Conservation (phyloP, 2,888 invertebrate genomes). For the Rhagophthalmus giganteus region DNA sequence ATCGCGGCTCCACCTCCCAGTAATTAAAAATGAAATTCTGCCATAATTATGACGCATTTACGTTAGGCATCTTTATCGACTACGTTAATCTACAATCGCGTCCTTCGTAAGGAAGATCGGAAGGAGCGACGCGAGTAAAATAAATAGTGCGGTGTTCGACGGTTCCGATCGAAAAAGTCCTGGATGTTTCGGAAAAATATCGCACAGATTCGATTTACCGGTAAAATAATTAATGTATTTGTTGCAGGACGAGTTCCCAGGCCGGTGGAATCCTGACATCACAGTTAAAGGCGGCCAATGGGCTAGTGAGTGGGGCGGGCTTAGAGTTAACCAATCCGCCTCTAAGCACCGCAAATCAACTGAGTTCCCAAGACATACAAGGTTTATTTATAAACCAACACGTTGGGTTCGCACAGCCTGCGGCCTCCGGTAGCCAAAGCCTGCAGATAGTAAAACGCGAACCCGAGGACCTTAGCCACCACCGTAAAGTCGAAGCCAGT, state of each 20-base stretch:
- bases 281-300: slow-evolving; percentile 71
- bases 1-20: no score
- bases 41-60: no score
- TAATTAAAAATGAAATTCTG: no score
- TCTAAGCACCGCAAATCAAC: slow-evolving; percentile 58
- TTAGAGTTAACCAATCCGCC: slow-evolving; percentile 57
- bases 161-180: no score
- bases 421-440: slow-evolving; percentile 53
- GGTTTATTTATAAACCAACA: slow-evolving; percentile 63
- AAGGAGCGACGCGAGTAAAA: no score
- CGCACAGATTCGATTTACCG: no score
- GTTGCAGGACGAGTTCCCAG: slow-evolving; percentile 56
- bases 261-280: slow-evolving; percentile 64
- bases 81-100: no score
- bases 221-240: slow-evolving; percentile 41
- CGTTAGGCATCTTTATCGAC: no score
- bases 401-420: slow-evolving; percentile 61
- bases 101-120: no score
- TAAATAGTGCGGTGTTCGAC: no score
- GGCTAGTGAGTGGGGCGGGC: slow-evolving; percentile 70
- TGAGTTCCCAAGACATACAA: slow-evolving; percentile 63
- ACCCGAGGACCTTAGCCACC: slow-evolving; percentile 77
- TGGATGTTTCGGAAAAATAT: no score
- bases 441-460: slow-evolving; percentile 74
- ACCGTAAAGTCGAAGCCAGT: slow-evolving; percentile 66